Conservation (phyloP, 1,140 invertebrate genomes). For the Neocloeon triangulifer region DNA sequence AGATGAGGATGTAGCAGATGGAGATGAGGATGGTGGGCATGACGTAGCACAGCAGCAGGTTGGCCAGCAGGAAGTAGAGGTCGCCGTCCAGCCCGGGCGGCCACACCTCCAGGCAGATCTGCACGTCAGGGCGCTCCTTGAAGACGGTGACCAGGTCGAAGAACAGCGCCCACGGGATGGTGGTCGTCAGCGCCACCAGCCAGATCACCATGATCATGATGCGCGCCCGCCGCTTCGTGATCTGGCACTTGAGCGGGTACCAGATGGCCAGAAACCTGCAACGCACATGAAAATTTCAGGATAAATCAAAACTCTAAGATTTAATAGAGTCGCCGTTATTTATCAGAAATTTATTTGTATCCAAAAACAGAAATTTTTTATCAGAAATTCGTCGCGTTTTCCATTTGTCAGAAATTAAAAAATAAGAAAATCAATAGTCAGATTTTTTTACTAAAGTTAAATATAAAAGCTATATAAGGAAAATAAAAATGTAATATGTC, state of each 20-base stretch:
- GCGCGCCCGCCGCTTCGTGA: constrained; percentile 61
- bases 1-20: constrained; percentile 80
- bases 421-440: too few relatives aligned
- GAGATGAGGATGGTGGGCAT: constrained; percentile 77
- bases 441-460: too few relatives aligned
- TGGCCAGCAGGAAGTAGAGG: constrained; percentile 72
- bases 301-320: too few relatives aligned
- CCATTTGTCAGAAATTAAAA: too few relatives aligned
- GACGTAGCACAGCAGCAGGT: constrained; percentile 79
- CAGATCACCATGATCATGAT: constrained; percentile 80
- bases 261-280: constrained; percentile 88
- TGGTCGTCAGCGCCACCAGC: constrained; percentile 60
- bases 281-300: too few relatives aligned
- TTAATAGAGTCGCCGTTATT: too few relatives aligned
- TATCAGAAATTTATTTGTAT: too few relatives aligned
- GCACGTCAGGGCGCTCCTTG: constrained; percentile 37
- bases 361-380: too few relatives aligned
- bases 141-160: constrained; percentile 61
- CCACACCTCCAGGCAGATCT: constrained; percentile 40
- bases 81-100: constrained; percentile 53
- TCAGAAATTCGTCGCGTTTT: too few relatives aligned
- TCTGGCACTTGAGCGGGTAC: constrained; percentile 78
- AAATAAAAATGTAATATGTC: too few relatives aligned
- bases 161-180: constrained; percentile 74
- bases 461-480: too few relatives aligned